A percentile compares a stretch with the other conserved stretches of the same genome.
Evolutionary conservation across 2,113 vertebrate genomes (phyloP).

Genomic region (Variabilichromis moorii): DNA sequence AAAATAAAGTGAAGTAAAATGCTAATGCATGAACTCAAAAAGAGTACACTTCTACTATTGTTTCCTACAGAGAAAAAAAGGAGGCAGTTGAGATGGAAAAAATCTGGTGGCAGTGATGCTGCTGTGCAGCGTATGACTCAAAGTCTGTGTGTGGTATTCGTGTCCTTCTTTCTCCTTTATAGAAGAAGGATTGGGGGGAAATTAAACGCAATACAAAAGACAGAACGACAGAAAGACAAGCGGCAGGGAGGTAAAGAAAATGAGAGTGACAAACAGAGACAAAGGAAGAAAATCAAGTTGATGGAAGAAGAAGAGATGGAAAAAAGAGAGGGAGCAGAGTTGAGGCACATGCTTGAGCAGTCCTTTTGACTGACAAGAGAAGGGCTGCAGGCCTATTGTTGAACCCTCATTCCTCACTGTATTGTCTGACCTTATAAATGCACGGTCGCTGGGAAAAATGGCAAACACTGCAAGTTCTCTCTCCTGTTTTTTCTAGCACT

Average conservation of each 20-base stretch:
- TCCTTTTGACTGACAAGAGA: conserved; percentile 58
- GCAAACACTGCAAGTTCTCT: neutral
- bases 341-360: conserved; percentile 52
- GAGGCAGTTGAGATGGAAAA: conserved; percentile 56
- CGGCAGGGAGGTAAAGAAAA: neutral
- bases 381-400: conserved; percentile 42
- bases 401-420: conserved; percentile 54
- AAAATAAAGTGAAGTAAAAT: neutral
- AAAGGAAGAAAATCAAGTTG: conserved; percentile 27
- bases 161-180: conserved; percentile 37
- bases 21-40: neutral
- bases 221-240: conserved; percentile 5
- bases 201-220: conserved; percentile 29
- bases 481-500: neutral
- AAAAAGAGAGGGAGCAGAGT: neutral
- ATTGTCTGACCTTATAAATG: conserved; percentile 57
- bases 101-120: conserved; percentile 51
- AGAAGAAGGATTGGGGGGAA: conserved; percentile 34
- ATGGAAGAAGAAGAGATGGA: conserved; percentile 16
- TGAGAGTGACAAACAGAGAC: conserved; percentile 21
- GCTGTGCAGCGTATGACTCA: conserved; percentile 46
- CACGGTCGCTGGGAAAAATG: conserved; percentile 25
- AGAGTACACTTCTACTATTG: conserved; percentile 7
- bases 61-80: conserved; percentile 17
- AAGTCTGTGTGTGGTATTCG: conserved; percentile 73